Conservation (phyloP, 1,140 invertebrate species). For the Aethina tumida region DNA sequence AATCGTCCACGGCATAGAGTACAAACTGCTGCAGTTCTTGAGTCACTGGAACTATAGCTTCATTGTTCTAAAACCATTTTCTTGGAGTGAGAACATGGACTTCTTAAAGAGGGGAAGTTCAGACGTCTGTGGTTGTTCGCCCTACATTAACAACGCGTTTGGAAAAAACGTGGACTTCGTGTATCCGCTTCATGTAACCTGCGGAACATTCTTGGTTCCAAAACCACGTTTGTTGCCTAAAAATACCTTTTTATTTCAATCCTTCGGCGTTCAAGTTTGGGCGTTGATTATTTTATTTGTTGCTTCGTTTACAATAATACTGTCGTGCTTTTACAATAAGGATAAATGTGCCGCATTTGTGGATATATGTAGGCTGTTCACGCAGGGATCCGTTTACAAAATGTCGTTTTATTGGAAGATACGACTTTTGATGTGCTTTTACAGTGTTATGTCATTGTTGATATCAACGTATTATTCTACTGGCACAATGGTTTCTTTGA, state of each 20-base stretch:
- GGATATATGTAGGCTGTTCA: not conserved
- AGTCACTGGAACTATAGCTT: no score
- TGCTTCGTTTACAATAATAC: no score
- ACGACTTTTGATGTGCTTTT: no score
- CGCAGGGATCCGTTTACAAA: not conserved
- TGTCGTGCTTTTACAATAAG: no score
- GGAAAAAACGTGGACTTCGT: conserved; percentile 6
- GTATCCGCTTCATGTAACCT: conserved; percentile 9
- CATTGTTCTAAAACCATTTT: no score
- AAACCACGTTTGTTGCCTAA: conserved; percentile 11
- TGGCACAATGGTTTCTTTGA: conserved; percentile 10
- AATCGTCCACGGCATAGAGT: no score
- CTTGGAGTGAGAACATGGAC: no score
- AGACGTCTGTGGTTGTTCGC: not conserved
- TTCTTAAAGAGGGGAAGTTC: no score
- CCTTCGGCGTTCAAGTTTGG: conserved; percentile 8
- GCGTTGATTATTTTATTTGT: conserved; percentile 5
- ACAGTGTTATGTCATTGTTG: no score
- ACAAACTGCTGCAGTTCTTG: no score
- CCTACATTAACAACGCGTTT: not conserved
- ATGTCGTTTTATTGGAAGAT: not conserved
- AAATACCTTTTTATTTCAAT: conserved; percentile 12
- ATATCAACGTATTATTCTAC: conserved; percentile 9
- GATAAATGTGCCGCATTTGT: no score
- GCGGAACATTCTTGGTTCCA: conserved; percentile 15